Evolutionary conservation across 1,140 invertebrate genomes (phyloP), one percentile per base, ranked within the genome.

Genomic region (Tribolium madens): DNA sequence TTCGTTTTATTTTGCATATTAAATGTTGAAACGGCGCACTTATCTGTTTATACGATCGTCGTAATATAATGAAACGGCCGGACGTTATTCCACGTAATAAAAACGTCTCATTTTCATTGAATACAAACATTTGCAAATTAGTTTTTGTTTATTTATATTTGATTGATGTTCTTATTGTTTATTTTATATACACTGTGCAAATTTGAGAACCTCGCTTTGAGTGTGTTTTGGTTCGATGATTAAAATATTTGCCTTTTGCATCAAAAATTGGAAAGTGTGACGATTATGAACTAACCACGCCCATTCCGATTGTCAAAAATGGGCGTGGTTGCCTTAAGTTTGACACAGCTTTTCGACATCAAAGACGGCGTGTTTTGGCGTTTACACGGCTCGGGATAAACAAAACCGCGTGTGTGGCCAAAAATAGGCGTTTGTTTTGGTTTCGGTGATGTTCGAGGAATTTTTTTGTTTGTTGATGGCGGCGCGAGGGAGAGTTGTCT

Each of bases 381-480:
- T 60, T 60, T 60, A 60, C 18, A n/a, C 17, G 9, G 17, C 21
- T 10, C 21, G 21, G 21, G 17, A 18, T 33, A 64, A 64, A 64
- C 57, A 64, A 42, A 31, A 5, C 26, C 26, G 57, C 18, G 52
- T 57, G 52, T 21, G 17, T 57, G 52, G 15, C 57, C 57, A 31
- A 13, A 64, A 64, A 64, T 64, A 64, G 57, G 26, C 26, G 57
- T 64, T 64, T 64, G 57, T 64, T 64, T 64, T 64, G n/a, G 21
- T 64, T 60, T 60, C 14, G n/a, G 53, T 18, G 57, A 31, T 31
- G 7, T 64, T 64, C 57, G 3, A 64, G 57, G 57, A 64, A 64
- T 64, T 64, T 64, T 26, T 64, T 33, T 33, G 10, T 64, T 33
- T 31, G 57, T 57, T 21, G 18, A 21, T 21, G 18, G 18, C 1